Percentiles rank a stretch among this genome's conserved stretches.
Evolutionary conservation across 2,113 vertebrate species (phyloP).

Genomic region (Scartelaos histophorus): DNA sequence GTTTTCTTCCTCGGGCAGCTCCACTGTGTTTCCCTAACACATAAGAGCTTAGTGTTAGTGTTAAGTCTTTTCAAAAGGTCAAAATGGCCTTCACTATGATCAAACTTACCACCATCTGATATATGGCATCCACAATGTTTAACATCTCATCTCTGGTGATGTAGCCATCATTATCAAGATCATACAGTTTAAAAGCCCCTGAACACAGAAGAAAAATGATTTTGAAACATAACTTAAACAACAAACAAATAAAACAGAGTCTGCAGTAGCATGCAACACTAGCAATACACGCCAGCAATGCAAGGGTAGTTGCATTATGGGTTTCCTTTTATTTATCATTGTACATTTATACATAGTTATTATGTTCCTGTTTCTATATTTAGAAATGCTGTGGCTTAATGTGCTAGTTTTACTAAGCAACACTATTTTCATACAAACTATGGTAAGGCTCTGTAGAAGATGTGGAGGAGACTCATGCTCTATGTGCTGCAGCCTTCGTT

Average conservation of each 20-base stretch:
- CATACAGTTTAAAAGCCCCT: conserved; percentile 99
- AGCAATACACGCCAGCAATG: not conserved
- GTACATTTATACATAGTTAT: not conserved
- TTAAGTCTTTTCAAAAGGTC: conserved; percentile 7
- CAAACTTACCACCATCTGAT: conserved; percentile 97
- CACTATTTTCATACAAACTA: not conserved
- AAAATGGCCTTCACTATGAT: not conserved
- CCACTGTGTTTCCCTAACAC: conserved; percentile 93
- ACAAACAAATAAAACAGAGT: not conserved
- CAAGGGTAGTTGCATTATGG: not conserved
- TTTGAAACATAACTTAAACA: not conserved
- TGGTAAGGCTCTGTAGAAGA: not conserved
- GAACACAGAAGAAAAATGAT: conserved; percentile 32
- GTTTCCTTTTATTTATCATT: not conserved
- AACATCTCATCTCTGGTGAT: conserved; percentile 98
- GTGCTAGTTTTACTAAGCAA: not conserved
- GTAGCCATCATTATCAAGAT: conserved; percentile 96
- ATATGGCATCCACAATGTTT: conserved; percentile 98
- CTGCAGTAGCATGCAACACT: no score
- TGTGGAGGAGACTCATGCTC: not conserved
- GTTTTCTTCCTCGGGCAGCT: conserved; percentile 97
- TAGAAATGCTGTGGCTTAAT: not conserved
- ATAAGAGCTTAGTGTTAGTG: not conserved
- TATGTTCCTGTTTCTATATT: not conserved
- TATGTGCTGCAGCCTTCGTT: not conserved